A percentile compares a stretch with the other conserved stretches of the same genome.
phyloP scores from a whole-genome alignment of 2,888 invertebrate species.

The Cryptocheilus praepositus region DNA sequence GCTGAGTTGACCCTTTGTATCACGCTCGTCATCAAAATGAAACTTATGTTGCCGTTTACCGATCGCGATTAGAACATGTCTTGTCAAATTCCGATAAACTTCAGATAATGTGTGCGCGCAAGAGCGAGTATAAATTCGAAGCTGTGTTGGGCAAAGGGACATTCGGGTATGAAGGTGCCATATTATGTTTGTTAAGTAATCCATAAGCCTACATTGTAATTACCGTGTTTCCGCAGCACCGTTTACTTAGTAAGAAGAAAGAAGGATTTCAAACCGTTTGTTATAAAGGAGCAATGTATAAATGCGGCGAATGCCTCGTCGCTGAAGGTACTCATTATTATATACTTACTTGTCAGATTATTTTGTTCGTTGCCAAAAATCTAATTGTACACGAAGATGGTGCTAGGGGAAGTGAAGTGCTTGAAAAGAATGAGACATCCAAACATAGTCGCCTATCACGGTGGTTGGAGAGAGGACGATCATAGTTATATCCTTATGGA shows the following conservation, averaged over 20 bases:
- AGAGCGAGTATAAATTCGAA: slow-evolving; percentile 52
- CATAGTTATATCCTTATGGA: slow-evolving; percentile 87
- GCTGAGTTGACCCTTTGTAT: no score
- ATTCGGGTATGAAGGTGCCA: slow-evolving; percentile 55
- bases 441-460: slow-evolving; percentile 67
- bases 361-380: background rate
- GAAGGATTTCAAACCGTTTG: slow-evolving; percentile 61
- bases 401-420: slow-evolving; percentile 62
- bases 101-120: slow-evolving; percentile 19
- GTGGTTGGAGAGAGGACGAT: slow-evolving; percentile 64
- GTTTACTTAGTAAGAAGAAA: slow-evolving; percentile 62
- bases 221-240: slow-evolving; percentile 42
- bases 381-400: slow-evolving; percentile 45
- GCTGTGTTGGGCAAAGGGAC: slow-evolving; percentile 58
- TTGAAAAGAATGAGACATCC: slow-evolving; percentile 67
- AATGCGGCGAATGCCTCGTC: slow-evolving; percentile 39
- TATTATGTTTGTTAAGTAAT: slow-evolving; percentile 6
- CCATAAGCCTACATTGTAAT: background rate
- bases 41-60: no score
- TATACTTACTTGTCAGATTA: background rate
- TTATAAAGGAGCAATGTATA: slow-evolving; percentile 60
- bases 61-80: no score
- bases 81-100: no score
- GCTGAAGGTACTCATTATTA: slow-evolving; percentile 43
- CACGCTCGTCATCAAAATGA: background rate